These are phyloP conservation scores for Aurelia aurita complex sp. Pacific DNA, from an alignment of 30 jellyfish, hydroid and myxozoan genomes.

Conservation along the genomic window DNA sequence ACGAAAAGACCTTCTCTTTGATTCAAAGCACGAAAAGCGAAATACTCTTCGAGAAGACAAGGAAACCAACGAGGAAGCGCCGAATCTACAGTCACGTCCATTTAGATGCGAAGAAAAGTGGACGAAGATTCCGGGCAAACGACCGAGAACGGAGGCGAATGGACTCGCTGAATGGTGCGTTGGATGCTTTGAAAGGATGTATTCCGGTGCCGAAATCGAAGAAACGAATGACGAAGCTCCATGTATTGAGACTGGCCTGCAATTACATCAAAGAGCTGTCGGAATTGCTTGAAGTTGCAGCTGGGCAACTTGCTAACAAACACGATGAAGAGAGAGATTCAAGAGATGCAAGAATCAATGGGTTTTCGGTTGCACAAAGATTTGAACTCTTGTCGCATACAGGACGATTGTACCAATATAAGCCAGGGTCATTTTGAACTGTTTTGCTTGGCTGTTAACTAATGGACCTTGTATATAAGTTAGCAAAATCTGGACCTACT, in stretches of 20 bases:
- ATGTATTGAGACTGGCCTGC: constrained; percentile 80
- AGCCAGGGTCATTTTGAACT: background rate
- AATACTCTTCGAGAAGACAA: background rate
- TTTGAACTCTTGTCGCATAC: constrained; percentile 42
- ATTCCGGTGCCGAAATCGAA: constrained; percentile 74
- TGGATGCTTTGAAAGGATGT: constrained; percentile 85
- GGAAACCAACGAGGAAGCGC: constrained; percentile 49
- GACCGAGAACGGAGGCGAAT: constrained; percentile 93
- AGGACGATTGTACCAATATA: constrained; percentile 28
- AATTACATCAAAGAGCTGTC: constrained; percentile 75
- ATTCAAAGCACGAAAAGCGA: constrained; percentile 30
- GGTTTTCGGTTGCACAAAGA: constrained; percentile 67
- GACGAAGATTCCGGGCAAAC: constrained; percentile 95
- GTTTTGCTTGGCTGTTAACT: background rate
- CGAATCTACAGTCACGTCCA: constrained; percentile 86
- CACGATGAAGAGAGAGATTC: background rate
- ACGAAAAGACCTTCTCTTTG: constrained; percentile 47
- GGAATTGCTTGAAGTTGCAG: constrained; percentile 62
- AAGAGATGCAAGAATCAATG: constrained; percentile 46
- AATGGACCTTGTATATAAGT: no score
- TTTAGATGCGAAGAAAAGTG: constrained; percentile 86
- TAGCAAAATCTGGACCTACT: no score
- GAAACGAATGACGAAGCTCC: constrained; percentile 83
- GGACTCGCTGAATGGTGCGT: constrained; percentile 92
- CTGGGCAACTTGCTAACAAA: constrained; percentile 2